A percentile compares a stretch with the other conserved stretches of the same genome.
These are phyloP conservation scores for Spodoptera litura DNA, from an alignment of 1,140 invertebrate species.

Conservation along the genomic window DNA sequence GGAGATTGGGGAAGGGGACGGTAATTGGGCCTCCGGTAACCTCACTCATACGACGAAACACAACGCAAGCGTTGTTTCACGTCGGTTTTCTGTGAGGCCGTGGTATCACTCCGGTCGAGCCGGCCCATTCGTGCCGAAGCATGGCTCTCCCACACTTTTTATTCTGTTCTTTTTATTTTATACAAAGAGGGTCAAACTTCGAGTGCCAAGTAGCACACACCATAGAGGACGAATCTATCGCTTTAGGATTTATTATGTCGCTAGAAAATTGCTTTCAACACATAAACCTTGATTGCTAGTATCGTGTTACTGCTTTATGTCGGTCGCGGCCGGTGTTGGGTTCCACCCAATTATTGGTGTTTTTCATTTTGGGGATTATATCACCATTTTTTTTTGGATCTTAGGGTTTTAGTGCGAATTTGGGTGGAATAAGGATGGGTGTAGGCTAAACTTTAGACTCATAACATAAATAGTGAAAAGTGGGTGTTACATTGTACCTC, in stretches of 20 bases:
- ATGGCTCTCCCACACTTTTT: too few relatives aligned
- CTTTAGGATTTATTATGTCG: conserved; percentile 80
- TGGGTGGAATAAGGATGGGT: background rate
- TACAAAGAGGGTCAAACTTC: background rate
- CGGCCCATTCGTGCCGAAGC: too few relatives aligned
- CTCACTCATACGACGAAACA: too few relatives aligned
- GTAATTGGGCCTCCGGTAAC: too few relatives aligned
- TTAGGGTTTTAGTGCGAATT: background rate
- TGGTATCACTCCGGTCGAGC: too few relatives aligned
- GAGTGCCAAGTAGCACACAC: conserved; percentile 53
- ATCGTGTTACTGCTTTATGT: conserved; percentile 68
- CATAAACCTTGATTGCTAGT: conserved; percentile 79
- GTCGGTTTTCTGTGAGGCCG: too few relatives aligned
- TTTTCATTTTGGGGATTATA: conserved; percentile 23
- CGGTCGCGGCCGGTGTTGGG: conserved; percentile 16
- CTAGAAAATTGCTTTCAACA: conserved; percentile 71
- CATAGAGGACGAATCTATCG: conserved; percentile 66
- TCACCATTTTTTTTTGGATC: conserved; percentile 12
- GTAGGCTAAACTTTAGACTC: too few relatives aligned
- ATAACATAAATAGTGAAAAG: too few relatives aligned
- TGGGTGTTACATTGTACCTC: too few relatives aligned
- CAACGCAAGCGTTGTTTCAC: too few relatives aligned
- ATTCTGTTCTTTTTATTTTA: too few relatives aligned
- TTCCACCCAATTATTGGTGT: conserved; percentile 36
- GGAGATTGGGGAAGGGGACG: too few relatives aligned